Evolutionary conservation across 2,797 vertebrate species (phyloP).

Genomic region (Antrozous pallidus): DNA sequence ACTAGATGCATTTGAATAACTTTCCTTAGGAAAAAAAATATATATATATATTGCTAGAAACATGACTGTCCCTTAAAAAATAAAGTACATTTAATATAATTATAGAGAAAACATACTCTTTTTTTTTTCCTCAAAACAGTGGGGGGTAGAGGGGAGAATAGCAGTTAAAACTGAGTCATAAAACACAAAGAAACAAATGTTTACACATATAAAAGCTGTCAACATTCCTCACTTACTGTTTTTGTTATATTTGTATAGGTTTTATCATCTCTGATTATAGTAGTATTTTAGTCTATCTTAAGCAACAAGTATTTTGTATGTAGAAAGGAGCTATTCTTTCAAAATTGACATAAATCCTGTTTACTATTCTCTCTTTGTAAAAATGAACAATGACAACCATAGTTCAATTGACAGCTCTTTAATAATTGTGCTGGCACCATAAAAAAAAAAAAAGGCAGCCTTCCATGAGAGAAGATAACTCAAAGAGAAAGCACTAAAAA

Average conservation of each 20-base stretch:
- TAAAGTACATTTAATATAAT: not conserved
- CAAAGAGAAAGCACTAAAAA: slow-evolving; percentile 14
- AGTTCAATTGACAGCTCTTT: slow-evolving; percentile 11
- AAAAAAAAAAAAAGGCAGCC: not conserved
- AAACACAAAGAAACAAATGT: not conserved
- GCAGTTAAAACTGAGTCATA: not conserved
- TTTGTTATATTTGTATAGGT: not conserved
- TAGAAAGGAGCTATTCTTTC: not conserved
- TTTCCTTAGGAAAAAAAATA: not conserved
- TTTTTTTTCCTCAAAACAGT: not conserved
- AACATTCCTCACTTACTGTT: not conserved
- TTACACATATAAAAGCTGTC: not conserved
- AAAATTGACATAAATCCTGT: not conserved
- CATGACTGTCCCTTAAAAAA: not conserved
- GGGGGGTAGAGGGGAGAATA: accelerated
- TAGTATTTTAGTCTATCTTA: not conserved
- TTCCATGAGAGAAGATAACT: slow-evolving; percentile 26
- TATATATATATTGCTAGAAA: not conserved
- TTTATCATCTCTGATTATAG: not conserved
- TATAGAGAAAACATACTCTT: not conserved
- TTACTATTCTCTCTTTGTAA: slow-evolving; percentile 26
- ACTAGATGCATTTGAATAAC: not conserved
- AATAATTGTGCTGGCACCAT: slow-evolving; percentile 38
- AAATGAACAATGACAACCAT: not conserved
- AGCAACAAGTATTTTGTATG: not conserved